Evolutionary conservation across 2,888 invertebrate species (phyloP), one percentile per base, ranked within the genome.

Genomic region (Oligia fasciuncula): DNA sequence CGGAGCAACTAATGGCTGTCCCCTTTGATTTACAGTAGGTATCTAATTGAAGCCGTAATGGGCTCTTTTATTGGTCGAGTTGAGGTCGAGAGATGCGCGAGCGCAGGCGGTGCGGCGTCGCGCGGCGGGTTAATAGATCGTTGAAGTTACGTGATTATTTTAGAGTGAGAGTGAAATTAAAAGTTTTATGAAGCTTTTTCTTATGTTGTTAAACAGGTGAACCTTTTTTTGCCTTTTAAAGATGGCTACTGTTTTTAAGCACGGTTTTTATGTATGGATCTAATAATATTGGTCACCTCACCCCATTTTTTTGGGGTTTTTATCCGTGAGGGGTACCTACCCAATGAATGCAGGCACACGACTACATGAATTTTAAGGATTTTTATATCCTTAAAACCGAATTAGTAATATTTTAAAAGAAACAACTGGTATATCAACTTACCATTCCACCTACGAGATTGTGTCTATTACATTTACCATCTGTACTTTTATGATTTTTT

Each of bases 1-100:
- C 49, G 23, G 66, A 51, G 77, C 81, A 76, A 82, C 85, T 81
- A 88, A 87, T 70, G 87, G 65, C 66, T 46, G 73, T 70, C 85
- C 43, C 57, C 46, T 74, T 57, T 89, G 81, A 87, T 89, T 88
- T 88, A 88, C 81, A 35, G 65, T 57, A 68, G 79, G 71, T 62
- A 62, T 66, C 89, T 88, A 85, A 89, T 88, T 85, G 84, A 89
- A 70, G 83, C 73, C 54, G 84, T 73, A 87, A 85, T 80, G 85
- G 87, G 62, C 76, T 73, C 69, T 80, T 87, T 85, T 85, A 87
- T 85, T 87, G 85, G 57, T 74, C 57, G 74, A 62, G 72, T 54
- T 80, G 69, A 84, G 87, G 73, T 76, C 67, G 73, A 40, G 54
- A 11, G 40, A 73, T 71, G 76, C 69, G 76, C 73, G 66, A 23